These are phyloP conservation scores for Sturnira hondurensis DNA, from an alignment of 2,113 vertebrate species.

Conservation along the genomic window DNA sequence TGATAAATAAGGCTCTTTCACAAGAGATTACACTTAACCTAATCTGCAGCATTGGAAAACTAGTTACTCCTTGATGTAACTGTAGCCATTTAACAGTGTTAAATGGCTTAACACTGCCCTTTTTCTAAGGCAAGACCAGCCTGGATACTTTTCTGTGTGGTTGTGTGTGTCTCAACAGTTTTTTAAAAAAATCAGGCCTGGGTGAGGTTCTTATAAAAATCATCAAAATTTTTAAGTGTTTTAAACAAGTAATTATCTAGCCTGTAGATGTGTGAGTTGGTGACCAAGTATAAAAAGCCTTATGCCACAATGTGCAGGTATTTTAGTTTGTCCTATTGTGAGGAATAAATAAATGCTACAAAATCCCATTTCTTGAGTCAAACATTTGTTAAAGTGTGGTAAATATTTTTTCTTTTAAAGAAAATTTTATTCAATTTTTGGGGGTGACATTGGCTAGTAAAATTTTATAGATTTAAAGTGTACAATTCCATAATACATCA, in stretches of 20 bases:
- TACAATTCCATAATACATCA: not conserved
- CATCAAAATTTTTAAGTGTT: slow-evolving; percentile 12
- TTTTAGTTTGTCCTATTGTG: not conserved
- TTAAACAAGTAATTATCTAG: slow-evolving; percentile 8
- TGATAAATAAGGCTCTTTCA: slow-evolving; percentile 53
- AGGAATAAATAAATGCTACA: not conserved
- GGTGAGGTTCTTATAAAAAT: not conserved
- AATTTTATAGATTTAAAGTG: not conserved
- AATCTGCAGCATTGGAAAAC: slow-evolving; percentile 30
- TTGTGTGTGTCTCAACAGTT: not conserved
- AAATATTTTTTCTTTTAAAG: not conserved
- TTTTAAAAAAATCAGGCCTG: not conserved
- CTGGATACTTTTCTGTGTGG: not conserved
- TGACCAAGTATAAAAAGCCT: not conserved
- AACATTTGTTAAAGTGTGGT: not conserved
- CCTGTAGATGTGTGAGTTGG: not conserved
- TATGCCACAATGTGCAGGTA: not conserved
- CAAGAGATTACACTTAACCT: slow-evolving; percentile 30
- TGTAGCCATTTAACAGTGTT: too few species aligned
- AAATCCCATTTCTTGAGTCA: slow-evolving; percentile 3
- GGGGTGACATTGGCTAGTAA: not conserved
- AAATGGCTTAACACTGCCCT: not conserved
- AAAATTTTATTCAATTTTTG: not conserved
- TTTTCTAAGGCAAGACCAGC: not conserved
- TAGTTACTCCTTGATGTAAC: slow-evolving; percentile 48